Conservation (phyloP, 2,797 vertebrate genomes). For the Spinus pinus region DNA sequence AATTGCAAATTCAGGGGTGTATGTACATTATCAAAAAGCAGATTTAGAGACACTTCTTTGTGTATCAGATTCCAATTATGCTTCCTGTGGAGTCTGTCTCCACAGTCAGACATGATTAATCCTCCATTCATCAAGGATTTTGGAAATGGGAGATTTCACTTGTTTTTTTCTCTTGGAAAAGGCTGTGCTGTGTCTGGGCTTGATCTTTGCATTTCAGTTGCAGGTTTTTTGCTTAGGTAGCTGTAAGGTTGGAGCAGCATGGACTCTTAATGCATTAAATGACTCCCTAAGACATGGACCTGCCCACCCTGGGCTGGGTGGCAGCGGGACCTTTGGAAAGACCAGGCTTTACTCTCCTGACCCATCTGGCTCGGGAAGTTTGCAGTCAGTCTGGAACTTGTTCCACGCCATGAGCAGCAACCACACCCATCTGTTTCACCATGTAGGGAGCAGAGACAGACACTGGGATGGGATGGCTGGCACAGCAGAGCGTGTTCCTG, state of each 20-base stretch:
- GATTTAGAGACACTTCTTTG: neutral
- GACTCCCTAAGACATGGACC: rapidly evolving
- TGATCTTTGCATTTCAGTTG: neutral
- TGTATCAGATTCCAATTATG: neutral
- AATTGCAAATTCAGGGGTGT: neutral
- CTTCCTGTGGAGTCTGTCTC: neutral
- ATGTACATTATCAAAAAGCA: neutral
- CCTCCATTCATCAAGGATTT: neutral
- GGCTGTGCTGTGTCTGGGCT: neutral
- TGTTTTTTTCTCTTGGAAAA: neutral
- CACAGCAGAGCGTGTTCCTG: neutral
- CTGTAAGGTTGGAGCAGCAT: neutral
- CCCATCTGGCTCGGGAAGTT: neutral
- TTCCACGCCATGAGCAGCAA: neutral
- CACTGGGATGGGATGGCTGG: neutral
- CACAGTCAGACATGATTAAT: neutral
- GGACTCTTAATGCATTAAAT: neutral
- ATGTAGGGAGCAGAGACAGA: neutral
- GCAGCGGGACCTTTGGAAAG: neutral
- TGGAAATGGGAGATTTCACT: neutral
- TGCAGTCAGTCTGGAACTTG: neutral
- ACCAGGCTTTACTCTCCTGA: neutral
- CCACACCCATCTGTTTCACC: constrained; percentile 24
- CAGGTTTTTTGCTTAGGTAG: neutral
- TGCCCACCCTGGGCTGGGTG: neutral